Percentiles rank a stretch among this genome's conserved stretches.
These are phyloP conservation scores for Hemibagrus wyckioides DNA, from an alignment of 2,113 vertebrate species.

Conservation along the genomic window DNA sequence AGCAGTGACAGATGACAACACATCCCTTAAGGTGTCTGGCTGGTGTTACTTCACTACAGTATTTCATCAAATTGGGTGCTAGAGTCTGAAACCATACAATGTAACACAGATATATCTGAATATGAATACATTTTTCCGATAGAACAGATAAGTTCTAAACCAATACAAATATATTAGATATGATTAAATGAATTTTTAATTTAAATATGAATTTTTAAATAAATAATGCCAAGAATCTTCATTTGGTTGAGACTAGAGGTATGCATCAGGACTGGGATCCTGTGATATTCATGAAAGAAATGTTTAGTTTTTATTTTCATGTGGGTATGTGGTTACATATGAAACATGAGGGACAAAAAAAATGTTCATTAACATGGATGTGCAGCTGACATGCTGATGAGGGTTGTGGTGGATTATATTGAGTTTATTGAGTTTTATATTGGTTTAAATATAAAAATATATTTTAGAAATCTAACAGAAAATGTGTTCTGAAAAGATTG, in stretches of 20 bases:
- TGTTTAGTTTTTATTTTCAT: not conserved
- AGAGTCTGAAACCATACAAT: not conserved
- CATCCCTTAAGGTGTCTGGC: slow-evolving; percentile 4
- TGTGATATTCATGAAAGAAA: not conserved
- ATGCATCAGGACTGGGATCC: not conserved
- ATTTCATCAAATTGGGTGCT: not conserved
- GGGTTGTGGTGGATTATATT: too few species aligned
- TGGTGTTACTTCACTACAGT: not conserved
- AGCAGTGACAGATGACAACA: not conserved
- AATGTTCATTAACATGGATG: too few species aligned
- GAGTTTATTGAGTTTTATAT: not conserved
- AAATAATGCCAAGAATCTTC: not conserved
- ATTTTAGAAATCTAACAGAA: not conserved
- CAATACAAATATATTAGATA: not conserved
- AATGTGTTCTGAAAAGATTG: not conserved
- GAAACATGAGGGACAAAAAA: not conserved
- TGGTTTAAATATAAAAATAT: too few species aligned
- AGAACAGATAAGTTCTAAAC: not conserved
- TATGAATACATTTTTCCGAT: not conserved
- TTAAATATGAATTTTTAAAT: too few species aligned
- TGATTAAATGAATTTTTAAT: not conserved
- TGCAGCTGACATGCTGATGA: too few species aligned
- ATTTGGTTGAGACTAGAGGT: not conserved
- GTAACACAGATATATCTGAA: not conserved
- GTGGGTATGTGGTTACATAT: not conserved